Evolutionary conservation across 2,797 vertebrate species (phyloP), one percentile per base, ranked within the genome.

Genomic region (Psittacula derbiana): DNA sequence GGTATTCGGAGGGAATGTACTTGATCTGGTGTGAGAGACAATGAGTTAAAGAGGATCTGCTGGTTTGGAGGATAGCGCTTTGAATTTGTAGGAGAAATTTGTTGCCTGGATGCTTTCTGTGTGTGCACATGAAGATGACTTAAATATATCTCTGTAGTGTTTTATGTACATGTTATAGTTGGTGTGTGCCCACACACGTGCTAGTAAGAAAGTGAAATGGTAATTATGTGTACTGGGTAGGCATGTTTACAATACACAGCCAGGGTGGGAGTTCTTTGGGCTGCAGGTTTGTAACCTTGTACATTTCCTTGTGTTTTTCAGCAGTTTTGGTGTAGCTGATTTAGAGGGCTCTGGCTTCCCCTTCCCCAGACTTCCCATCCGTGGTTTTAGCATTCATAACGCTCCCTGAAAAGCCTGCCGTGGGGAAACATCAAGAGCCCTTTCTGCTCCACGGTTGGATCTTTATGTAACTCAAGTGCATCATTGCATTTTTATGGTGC

Each of bases 401-500:
- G 0, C 76, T 40, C 74, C 84, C 91, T 80, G 23, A 49, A 71
- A 78, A 80, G 36, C 80, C 44, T 55, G 43, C 62, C 6, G 0
- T 23, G 28, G 50, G 78, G 64, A 91, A 41, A 57, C 1, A 0
- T 79, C 76, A 61, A 88, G 74, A 88, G 80, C 73, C 67, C 60
- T 69, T 80, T 88, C 88, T 88, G 52, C 43, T 86, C 60, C 74
- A 76, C 2, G 17, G 70, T 1, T n/a, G 23, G 44, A 79, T 86
- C 76, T 93, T 90, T 84, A 64, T 73, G 88, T 58, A 83, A n/a
- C 73, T 91, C 85, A 52, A 90, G 87, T 79, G 87, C 89, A 80
- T 84, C 16, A 0, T 33, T 94, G 85, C 60, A 43, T 70, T 96
- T 93, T 93, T 70, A 70, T 40, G 91, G 82, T 27, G 33, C 47